Base-by-base conservation (phyloP, 1,140 invertebrate species). In the Heliconius melpomene region DNA sequence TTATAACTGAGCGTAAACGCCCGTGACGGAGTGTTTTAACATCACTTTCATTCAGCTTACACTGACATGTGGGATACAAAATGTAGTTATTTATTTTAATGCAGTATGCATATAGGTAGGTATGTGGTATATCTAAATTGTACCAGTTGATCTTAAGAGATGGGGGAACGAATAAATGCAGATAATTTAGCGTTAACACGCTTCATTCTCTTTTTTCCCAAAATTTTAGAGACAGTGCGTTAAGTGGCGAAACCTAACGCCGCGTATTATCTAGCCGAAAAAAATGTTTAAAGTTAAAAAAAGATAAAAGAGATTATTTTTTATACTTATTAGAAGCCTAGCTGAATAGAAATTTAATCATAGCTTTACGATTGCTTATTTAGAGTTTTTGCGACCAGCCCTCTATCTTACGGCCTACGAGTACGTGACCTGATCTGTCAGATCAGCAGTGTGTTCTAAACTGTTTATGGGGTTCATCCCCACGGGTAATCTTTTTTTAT, bases 351-450 rank as follows among this genome's bases (percentile, higher is more conserved):
- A 26, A 66, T 66, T 66, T 66, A 66, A 66, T 66, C 60, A 66
- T 29, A 66, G 23, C 23, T 66, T 66, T 57, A 75, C 52, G 36
- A 60, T 54, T 23, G 20, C 36, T 46, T 76, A 46, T 76, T 76
- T 70, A 70, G 36, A 70, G 52, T 74, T 77, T 76, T 66, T 76
- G 75, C 36, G 32, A 18, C n/a, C 29, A 57, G 71, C n/a, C 20
- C 66, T 79, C 78, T 73, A 82, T 46, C 72, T 82, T 80, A 82
- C 77, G 79, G 77, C 74, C 76, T 81, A 79, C 83, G 11, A 26
- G 60, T 66, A 66, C 60, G 83, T 84, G 83, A 84, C 75, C 71
- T 72, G 82, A 57, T 79, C 77, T 72, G 74, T 82, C 77, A 73
- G 78, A 74, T 80, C 81, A 77, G 81, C 78, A 82, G 78, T 72